Evolutionary conservation across 2,888 invertebrate genomes (phyloP), one percentile per base, ranked within the genome.

Genomic region (Tetragonisca angustula): DNA sequence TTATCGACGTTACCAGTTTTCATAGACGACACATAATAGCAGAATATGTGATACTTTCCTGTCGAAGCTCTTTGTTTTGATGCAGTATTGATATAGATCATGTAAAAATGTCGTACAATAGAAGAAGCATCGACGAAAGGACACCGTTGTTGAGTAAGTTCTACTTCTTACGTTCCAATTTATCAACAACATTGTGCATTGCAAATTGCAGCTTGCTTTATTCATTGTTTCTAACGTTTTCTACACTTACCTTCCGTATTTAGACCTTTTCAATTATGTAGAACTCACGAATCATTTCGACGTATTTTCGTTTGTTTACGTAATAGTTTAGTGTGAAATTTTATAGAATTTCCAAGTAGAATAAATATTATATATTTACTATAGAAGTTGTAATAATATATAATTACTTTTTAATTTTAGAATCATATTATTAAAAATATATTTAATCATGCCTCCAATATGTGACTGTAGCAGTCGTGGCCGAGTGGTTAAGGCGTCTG

Each of bases 401-500:
- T 24, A 2, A 24, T 19, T 32, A 9, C 4, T 24, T 21, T 67
- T 19, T 43, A 54, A 24, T 50, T 54, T 61, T 59, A 1, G 11
- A 61, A 54, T 67, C 19, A 19, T 21, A 2, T 24, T 24, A 32
- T 52, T 2, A 2, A 36, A 0, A 2, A 21, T 27, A 0, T 27
- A 2, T 3, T 13, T 0, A 0, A 13, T 0, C 50, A 43, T 27
- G 43, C 2, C 27, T 3, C 0, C 4, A 17, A 2, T 1, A 0
- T 0, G 0, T 0, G 0, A 5, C 0, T 1, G 49, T 91, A 95
- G 97, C 97, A 97, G 97, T 96, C 97, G 96, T 97, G 97, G 97
- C 97, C 97, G 97, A 97, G 97, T 96, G 97, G 97, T 97, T 97
- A 97, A 97, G 97, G 97, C 97, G 97, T 97, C 97, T 97, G 97